Conservation (phyloP, 2,797 vertebrate genomes). For the Sebastes itinus region DNA sequence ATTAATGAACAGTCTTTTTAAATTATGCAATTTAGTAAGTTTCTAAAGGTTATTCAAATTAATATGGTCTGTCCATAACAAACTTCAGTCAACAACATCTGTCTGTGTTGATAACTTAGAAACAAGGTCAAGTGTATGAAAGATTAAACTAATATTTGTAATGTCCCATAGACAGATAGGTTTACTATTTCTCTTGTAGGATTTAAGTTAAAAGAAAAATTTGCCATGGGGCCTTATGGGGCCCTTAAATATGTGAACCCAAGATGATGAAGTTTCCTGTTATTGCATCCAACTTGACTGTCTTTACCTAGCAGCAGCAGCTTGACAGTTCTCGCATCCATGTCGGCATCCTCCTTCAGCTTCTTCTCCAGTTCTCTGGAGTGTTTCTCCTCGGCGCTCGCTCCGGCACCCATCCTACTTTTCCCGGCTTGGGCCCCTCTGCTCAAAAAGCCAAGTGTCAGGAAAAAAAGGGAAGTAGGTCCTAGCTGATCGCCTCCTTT, state of each 20-base stretch:
- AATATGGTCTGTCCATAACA: background rate
- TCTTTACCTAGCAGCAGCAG: slow-evolving; percentile 95
- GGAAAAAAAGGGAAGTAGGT: slow-evolving; percentile 63
- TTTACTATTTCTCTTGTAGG: background rate
- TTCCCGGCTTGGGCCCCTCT: slow-evolving; percentile 57
- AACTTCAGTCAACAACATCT: background rate
- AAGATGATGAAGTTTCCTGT: background rate
- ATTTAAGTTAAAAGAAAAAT: background rate
- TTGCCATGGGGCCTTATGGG: background rate
- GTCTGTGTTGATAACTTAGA: background rate
- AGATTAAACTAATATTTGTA: background rate
- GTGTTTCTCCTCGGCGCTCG: slow-evolving; percentile 95
- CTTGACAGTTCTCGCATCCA: slow-evolving; percentile 96
- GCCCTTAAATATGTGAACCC: background rate
- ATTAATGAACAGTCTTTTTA: background rate
- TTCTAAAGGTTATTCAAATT: background rate
- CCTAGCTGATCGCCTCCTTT: slow-evolving; percentile 60
- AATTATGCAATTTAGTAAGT: background rate
- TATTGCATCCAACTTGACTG: background rate
- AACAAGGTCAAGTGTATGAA: background rate
- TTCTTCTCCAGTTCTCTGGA: slow-evolving; percentile 97
- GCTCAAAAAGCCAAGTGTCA: slow-evolving; percentile 56
- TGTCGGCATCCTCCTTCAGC: slow-evolving; percentile 96
- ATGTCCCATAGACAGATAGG: background rate
- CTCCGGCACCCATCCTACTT: slow-evolving; percentile 93